Base-by-base conservation (phyloP, 2,797 vertebrate genomes). In the Peromyscus nudipes region DNA sequence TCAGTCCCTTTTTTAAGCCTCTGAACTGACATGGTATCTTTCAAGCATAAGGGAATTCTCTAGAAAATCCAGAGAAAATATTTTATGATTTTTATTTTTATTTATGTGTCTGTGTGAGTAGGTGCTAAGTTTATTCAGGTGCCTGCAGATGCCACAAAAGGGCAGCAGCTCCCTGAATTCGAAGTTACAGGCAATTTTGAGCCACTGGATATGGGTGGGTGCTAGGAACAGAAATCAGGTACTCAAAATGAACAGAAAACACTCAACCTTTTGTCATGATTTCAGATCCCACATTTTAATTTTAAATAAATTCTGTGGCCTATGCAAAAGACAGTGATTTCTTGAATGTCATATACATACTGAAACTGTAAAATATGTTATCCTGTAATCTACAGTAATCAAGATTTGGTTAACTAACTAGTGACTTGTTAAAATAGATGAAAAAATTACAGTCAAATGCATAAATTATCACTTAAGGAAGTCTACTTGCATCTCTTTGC, bases 21-120 rank as follows among this genome's bases (percentile, higher is more conserved):
- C 7, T 27, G 21, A 60, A 60, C 4, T 19, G 71, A 31, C 13
- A 29, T 5, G 16, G 2, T 29, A 65, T 87, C 19, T n/a, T 10
- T 40, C 1, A 67, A n/a, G 3, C 9, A 0, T 69, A 31, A 17
- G 11, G 10, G 3, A 46, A 46, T 40, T 1, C 2, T 60, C 43
- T 21, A 25, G 12, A 1, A 31, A 60, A 27, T 34, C 23, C 0
- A 16, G 12, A 73, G 14, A 21, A 71, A 69, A 52, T 16, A 37
- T 49, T 71, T 49, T 25, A 55, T 37, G 2, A 55, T 71, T 27
- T 37, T 11, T 55, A 8, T 27, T 52, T 69, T 69, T n/a, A 69
- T 86, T 52, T 71, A 17, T 27, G 43, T 52, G 21, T 4, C 11
- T 69, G n/a, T 31, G 14, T n/a, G 12, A 34, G 13, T 55, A 4